Evolutionary conservation across 1,140 invertebrate species (phyloP).

Genomic region (Xylocopa sonorina): DNA sequence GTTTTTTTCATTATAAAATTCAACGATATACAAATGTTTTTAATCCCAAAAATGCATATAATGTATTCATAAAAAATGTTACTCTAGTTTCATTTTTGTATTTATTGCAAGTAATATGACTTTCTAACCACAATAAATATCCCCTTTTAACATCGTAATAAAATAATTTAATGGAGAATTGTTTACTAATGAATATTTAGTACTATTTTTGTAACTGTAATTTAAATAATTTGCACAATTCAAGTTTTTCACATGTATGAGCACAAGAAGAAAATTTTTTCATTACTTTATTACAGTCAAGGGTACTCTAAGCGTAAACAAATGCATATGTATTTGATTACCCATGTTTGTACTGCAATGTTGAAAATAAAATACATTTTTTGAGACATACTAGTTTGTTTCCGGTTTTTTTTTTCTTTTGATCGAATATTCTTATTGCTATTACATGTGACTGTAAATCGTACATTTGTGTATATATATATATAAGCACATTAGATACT

Average conservation of each 20-base stretch:
- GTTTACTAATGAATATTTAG: neutral
- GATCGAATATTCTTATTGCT: neutral
- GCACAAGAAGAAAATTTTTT: constrained; percentile 54
- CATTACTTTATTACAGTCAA: constrained; percentile 61
- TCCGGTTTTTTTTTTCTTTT: neutral
- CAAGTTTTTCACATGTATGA: constrained; percentile 20
- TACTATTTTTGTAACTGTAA: constrained; percentile 1
- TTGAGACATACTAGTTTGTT: constrained; percentile 54
- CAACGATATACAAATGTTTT: constrained; percentile 14
- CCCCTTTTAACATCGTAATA: neutral
- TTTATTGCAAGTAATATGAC: neutral
- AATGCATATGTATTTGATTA: constrained; percentile 71
- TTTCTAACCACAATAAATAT: constrained; percentile 10
- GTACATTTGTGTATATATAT: neutral
- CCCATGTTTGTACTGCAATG: constrained; percentile 73
- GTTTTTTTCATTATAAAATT: constrained; percentile 9
- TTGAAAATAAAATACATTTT: constrained; percentile 74
- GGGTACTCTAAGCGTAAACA: constrained; percentile 65
- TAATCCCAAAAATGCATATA: neutral
- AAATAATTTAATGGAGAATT: constrained; percentile 22
- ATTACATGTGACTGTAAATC: neutral
- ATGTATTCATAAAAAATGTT: constrained; percentile 11
- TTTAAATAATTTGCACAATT: constrained; percentile 6
- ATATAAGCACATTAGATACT: too few relatives aligned
- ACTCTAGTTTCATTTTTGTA: constrained; percentile 16